Conservation (phyloP, 2,113 vertebrate species). For the Cardinalis cardinalis region DNA sequence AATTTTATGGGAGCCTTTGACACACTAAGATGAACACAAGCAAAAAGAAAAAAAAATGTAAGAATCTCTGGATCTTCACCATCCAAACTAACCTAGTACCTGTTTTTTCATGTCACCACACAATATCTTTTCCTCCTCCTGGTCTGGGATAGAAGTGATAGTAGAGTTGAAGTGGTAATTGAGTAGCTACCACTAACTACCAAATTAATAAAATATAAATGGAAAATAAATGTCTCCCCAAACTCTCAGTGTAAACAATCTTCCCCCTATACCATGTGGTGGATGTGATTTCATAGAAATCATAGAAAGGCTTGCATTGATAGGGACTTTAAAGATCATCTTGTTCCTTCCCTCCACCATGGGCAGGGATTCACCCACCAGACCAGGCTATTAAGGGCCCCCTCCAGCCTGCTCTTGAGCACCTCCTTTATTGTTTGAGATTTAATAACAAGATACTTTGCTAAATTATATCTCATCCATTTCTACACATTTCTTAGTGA, state of each 20-base stretch:
- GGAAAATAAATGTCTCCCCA: not conserved
- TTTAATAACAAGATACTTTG: not conserved
- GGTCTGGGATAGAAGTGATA: not conserved
- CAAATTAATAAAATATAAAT: not conserved
- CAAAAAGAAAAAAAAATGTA: not conserved
- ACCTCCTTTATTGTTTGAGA: not conserved
- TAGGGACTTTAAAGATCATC: not conserved
- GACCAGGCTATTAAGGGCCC: not conserved
- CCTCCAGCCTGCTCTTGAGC: not conserved
- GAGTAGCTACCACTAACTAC: not conserved
- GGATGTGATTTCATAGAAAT: not conserved
- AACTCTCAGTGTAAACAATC: not conserved
- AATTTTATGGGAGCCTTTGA: not conserved
- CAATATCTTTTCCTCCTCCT: not conserved
- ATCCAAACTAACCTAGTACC: not conserved
- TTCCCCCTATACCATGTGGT: not conserved
- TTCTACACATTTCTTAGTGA: not conserved
- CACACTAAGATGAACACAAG: not conserved
- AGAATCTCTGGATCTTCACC: not conserved
- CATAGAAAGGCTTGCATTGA: not conserved
- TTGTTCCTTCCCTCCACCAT: not conserved
- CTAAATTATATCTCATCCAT: not conserved
- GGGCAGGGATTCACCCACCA: not conserved
- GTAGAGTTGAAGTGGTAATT: not conserved
- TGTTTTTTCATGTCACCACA: not conserved